Base-by-base conservation (phyloP, 2,797 vertebrate species). In the Pristis pectinata region DNA sequence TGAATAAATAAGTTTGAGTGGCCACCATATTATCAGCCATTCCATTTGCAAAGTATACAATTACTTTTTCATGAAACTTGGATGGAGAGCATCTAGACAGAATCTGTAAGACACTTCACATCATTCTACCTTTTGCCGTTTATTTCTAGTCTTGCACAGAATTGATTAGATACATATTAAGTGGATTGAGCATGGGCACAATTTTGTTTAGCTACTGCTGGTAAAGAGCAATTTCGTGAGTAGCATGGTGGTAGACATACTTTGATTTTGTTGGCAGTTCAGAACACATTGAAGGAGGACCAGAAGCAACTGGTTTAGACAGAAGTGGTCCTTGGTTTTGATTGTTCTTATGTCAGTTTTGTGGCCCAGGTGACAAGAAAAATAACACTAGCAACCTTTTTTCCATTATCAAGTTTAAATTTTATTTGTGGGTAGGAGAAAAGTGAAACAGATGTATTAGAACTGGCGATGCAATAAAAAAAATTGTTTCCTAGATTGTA, bases 81-180 rank as follows among this genome's bases (percentile, higher is more conserved):
- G 27, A 34, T 34, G 27, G 76, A 76, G 72, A 76, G 2, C 27
- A 49, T 49, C 49, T 49, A 1, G 49, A 49, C 49, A 49, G 49
- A 1, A 49, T 49, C 49, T 49, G 49, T 49, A 49, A 49, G 49
- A 49, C 49, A 49, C 49, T 49, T 49, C n/a, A 49, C 4, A 76
- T 30, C 17, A 3, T 27, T 24, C 41, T 53, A 9, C 2, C 22
- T 10, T 79, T 79, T 53, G 8, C 44, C 27, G 22, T 83, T 83
- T 83, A 83, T 53, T 83, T 83, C 80, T 53, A 83, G 24, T 44
- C 41, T 80, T 80, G 79, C 83, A 83, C 80, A 82, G 19, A 82
- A 82, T 24, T 80, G 37, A 41, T 44, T 49, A 19, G 24, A 49
- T 49, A 22, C 6, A 22, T 82, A 24, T 82, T 49, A 82, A 82